Base-by-base conservation (phyloP, 2,888 invertebrate genomes). In the Tillus elongatus region DNA sequence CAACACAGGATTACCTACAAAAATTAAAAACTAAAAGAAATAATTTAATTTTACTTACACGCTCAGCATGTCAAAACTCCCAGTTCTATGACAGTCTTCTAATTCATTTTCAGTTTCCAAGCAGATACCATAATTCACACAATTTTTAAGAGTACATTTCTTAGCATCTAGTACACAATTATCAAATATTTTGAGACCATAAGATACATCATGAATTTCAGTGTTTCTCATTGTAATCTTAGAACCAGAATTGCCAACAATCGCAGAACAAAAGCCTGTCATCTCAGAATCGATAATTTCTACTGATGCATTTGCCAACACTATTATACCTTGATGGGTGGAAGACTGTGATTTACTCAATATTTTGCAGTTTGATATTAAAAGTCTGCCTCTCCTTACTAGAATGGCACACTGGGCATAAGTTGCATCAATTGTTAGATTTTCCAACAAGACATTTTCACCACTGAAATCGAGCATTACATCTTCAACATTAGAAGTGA, bases 301-400 rank as follows among this genome's bases (percentile, higher is more conserved):
- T 2, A 76, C 43, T 41, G 63, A 52, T 38, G 63, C 53, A 46
- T 67, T 63, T 36, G 65, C 54, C 49, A 70, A 52, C 31, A 69
- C 70, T n/a, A 74, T 64, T 14, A 76, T 64, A 13, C 72, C 75
- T 49, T 73, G 67, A 49, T 71, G 71, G 2, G 71, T 71, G 3
- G 70, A 68, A 2, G 71, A 71, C 29, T 62, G 58, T 26, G 66
- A 66, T 48, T 70, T 63, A 1, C 71, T 72, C 27, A 67, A 48
- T 32, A 77, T 55, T 44, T 58, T 65, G 49, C 76, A 77, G 45
- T 70, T 70, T 30, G 57, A 19, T 8, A 19, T 19, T n/a, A 19
- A n/a, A 6, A 19, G n/a, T 6, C 24, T 6, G 6, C 24, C 24
- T n/a, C 57, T 59, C 35, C 74, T 65, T 4, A 70, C 54, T 9